Evolutionary conservation across 92 coral and sea anemone genomes (phyloP).

Genomic region (Ricordea florida): DNA sequence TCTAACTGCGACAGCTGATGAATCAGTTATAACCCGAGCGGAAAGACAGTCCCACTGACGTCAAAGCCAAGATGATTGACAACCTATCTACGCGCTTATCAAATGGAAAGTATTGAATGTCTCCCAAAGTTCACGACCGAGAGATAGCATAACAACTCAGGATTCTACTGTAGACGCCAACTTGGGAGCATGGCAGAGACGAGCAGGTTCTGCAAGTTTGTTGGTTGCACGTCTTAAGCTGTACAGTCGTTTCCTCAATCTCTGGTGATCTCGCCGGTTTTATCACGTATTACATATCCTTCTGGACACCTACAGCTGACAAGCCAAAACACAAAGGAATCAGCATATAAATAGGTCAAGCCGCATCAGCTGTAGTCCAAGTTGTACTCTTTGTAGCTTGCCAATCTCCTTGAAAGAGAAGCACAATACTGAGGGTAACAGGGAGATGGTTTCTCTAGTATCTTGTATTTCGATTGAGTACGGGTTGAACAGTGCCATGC

Average conservation of each 20-base stretch:
- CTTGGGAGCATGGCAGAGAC: too few species aligned
- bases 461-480: slow-evolving; percentile 1
- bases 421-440: neutral
- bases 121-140: slow-evolving; percentile 25
- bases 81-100: neutral
- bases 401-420: neutral
- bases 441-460: slow-evolving; percentile 25
- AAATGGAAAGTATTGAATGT: slow-evolving; percentile 8
- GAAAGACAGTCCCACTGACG: slow-evolving; percentile 36
- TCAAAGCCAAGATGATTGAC: slow-evolving; percentile 29
- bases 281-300: too few species aligned
- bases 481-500: slow-evolving; percentile 3
- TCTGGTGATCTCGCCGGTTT: too few species aligned
- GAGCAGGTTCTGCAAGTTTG: too few species aligned
- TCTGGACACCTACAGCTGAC: too few species aligned
- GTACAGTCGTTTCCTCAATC: too few species aligned
- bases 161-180: too few species aligned
- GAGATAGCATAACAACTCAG: slow-evolving; percentile 15
- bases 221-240: too few species aligned
- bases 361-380: too few species aligned
- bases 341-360: too few species aligned
- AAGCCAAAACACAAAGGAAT: too few species aligned
- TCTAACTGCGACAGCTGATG: slow-evolving; percentile 2
- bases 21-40: slow-evolving; percentile 37
- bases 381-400: too few species aligned